Percentiles rank a stretch among this genome's conserved stretches.
Evolutionary conservation across 1,140 invertebrate genomes (phyloP).

Genomic region (Megalonaias nervosa): DNA sequence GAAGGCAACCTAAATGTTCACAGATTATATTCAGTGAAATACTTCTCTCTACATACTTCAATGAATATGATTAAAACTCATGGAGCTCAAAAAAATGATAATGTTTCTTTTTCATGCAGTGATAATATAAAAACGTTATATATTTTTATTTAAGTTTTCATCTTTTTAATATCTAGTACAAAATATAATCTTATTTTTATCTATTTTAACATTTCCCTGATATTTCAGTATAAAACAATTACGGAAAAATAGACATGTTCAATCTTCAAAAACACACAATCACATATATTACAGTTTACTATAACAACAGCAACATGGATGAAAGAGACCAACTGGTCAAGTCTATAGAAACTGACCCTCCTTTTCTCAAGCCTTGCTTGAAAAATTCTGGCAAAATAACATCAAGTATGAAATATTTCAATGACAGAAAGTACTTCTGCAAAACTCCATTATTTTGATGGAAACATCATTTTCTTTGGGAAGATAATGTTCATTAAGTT

Average conservation of each 20-base stretch:
- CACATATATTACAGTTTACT: neutral
- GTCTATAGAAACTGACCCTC: constrained; percentile 4
- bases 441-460: too few species aligned
- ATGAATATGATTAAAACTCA: constrained; percentile 1
- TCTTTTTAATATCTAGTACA: constrained; percentile 34
- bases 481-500: too few species aligned
- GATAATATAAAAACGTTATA: constrained; percentile 6
- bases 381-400: constrained; percentile 6
- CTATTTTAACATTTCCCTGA: constrained; percentile 35
- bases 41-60: constrained; percentile 1
- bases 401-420: neutral
- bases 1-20: neutral
- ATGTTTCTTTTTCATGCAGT: neutral
- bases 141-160: constrained; percentile 17
- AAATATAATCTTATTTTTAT: constrained; percentile 37
- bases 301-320: constrained; percentile 17
- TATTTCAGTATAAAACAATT: constrained; percentile 26
- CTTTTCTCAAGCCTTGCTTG: constrained; percentile 5
- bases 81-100: neutral
- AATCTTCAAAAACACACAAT: constrained; percentile 2
- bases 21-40: neutral
- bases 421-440: too few species aligned
- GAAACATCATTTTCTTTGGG: too few species aligned
- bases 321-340: constrained; percentile 5
- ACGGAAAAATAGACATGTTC: constrained; percentile 11